Evolutionary conservation across 2,888 invertebrate genomes (phyloP).

Genomic region (Beris chalybata): DNA sequence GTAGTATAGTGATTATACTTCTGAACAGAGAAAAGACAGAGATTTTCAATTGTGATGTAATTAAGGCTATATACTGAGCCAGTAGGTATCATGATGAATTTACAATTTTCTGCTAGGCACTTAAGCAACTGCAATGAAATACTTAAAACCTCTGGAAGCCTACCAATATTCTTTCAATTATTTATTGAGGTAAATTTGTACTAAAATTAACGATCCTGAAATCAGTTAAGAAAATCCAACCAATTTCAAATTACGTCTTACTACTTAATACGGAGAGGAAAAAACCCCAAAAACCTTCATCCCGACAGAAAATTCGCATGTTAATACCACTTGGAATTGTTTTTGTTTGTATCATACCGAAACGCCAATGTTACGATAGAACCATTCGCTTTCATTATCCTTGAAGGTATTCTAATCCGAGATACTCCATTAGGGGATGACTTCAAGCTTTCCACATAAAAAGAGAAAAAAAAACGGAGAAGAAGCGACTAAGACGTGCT

Average conservation of each 20-base stretch:
- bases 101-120: no score
- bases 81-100: no score
- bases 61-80: no score
- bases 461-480: conserved; percentile 27
- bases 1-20: no score
- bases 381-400: conserved; percentile 36
- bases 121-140: neutral
- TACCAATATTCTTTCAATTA: conserved; percentile 2
- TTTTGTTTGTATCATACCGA: conserved; percentile 6
- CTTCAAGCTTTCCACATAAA: conserved; percentile 33
- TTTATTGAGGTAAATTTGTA: conserved; percentile 26
- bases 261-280: conserved; percentile 1
- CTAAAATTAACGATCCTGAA: conserved; percentile 29
- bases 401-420: conserved; percentile 40
- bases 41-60: no score
- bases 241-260: conserved; percentile 18
- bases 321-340: conserved; percentile 25
- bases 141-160: neutral
- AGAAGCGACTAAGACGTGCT: conserved; percentile 38
- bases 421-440: conserved; percentile 39
- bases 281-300: conserved; percentile 11
- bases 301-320: conserved; percentile 27
- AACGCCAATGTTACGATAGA: neutral
- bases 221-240: conserved; percentile 28
- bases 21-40: no score